Base-by-base conservation (phyloP, 2,113 vertebrate species). In the Rhagologus leucostigma region DNA sequence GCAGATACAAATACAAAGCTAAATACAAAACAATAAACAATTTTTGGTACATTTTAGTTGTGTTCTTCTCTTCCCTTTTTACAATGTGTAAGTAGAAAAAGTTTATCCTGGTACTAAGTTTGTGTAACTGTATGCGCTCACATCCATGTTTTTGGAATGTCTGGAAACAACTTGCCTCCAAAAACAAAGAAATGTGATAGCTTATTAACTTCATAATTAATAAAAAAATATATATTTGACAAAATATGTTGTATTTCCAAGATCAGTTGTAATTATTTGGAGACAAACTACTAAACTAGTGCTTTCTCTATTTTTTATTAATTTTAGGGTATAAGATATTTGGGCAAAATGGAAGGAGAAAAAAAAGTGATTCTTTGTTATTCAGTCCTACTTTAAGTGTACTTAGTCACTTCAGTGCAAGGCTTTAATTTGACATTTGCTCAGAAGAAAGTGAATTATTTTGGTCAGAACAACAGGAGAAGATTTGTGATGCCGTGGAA, bases 91-190 rank as follows among this genome's bases (percentile, higher is more conserved):
- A 55, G 5, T 69, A 20, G 47, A 50, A 79, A 17, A 30, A 27
- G 1, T 11, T 68, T 65, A 32, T 57, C 5, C 22, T 57, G 27
- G 2, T 79, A 15, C 30, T 44, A 30, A 44, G 13, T 50, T 60
- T 15, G 11, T 68, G 42, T 39, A 76, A 53, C 33, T 49, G 4
- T 22, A 12, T 62, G 9, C 0, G 1, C 11, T 68, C 2, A 13
- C 9, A 56, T 76, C 16, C 3, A 2, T 62, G 26, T 5, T 76
- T 70, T 69, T 88, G 26, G 5, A 62, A 56, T 65, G 57, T 21
- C 16, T 64, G 13, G 60, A 84, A 70, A 60, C 6, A 49, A 10
- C 4, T 14, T 21, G 15, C 1, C 17, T 63, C 33, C 14, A 63
- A 50, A 17, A 37, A 46, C 56, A 83, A 39, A 3, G 7, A 57